phyloP scores from a whole-genome alignment of 2,113 vertebrate species.

The Cyprinodon variegatus region DNA sequence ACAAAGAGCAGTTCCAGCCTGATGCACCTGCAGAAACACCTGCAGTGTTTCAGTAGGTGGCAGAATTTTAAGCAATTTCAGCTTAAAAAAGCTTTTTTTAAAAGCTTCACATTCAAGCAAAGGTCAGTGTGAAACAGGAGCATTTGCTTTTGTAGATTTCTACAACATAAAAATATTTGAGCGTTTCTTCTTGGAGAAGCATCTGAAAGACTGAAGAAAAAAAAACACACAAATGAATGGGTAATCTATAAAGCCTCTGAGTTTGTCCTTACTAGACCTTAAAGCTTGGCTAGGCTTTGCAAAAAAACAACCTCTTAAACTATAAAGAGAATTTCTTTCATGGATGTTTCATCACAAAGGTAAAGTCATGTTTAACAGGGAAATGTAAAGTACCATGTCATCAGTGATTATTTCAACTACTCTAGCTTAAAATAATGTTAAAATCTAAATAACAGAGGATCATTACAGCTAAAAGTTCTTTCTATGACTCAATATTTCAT shows the following conservation, averaged over 20 bases:
- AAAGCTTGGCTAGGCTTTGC: background rate
- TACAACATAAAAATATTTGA: background rate
- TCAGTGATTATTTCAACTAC: background rate
- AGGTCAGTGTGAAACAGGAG: background rate
- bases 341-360: slow-evolving; percentile 5
- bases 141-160: background rate
- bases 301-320: background rate
- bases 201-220: background rate
- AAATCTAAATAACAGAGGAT: background rate
- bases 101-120: background rate
- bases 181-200: background rate
- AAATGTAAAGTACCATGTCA: background rate
- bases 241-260: background rate
- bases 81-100: background rate
- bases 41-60: background rate
- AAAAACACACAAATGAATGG: slow-evolving; percentile 1
- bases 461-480: background rate
- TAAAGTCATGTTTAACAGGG: background rate
- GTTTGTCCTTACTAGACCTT: background rate
- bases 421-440: background rate
- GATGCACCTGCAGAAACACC: slow-evolving; percentile 8
- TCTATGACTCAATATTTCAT: background rate
- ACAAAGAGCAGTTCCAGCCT: background rate
- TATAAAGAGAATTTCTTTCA: background rate
- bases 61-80: background rate